Evolutionary conservation across 2,113 vertebrate species (phyloP).

Genomic region (Gallinago paraguaiae): DNA sequence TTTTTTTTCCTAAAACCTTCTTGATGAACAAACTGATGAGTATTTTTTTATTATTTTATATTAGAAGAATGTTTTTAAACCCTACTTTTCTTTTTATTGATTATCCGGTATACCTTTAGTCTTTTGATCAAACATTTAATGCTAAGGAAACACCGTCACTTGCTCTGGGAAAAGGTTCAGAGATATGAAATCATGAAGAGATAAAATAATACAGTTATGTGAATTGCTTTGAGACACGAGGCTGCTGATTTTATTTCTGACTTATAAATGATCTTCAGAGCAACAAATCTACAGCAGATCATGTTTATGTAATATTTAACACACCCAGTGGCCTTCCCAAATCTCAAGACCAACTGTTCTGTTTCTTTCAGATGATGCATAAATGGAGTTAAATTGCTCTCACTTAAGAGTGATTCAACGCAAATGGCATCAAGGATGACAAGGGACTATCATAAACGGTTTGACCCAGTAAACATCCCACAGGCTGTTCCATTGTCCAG

Average conservation of each 20-base stretch:
- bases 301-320: background rate
- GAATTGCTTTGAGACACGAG: background rate
- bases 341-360: conserved; percentile 42
- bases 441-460: background rate
- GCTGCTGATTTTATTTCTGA: background rate
- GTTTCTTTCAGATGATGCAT: background rate
- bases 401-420: background rate
- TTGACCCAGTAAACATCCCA: conserved; percentile 17
- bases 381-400: conserved; percentile 10
- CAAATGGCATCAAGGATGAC: conserved; percentile 29
- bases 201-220: background rate
- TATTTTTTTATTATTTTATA: background rate
- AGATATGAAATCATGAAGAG: background rate
- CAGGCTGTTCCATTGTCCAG: background rate
- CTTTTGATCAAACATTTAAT: background rate
- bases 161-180: background rate
- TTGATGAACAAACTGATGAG: background rate
- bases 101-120: background rate
- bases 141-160: background rate
- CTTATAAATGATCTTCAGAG: background rate
- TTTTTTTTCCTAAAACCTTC: background rate
- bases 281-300: background rate
- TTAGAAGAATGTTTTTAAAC: background rate
- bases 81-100: background rate
- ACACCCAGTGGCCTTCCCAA: background rate